Evolutionary conservation across 2,888 invertebrate genomes (phyloP).

Genomic region (Stomorhina lunata): DNA sequence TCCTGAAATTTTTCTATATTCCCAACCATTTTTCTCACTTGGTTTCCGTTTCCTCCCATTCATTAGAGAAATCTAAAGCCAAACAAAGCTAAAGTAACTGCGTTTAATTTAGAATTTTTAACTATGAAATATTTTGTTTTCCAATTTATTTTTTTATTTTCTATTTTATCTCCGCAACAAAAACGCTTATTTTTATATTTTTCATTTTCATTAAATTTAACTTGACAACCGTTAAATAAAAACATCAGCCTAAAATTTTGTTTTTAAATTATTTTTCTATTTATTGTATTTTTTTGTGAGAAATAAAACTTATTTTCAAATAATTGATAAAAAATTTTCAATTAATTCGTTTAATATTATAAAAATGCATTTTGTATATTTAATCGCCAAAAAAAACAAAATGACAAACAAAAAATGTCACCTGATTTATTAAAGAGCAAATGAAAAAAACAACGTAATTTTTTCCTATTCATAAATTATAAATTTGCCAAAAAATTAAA

Average conservation of each 20-base stretch:
- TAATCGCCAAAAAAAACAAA: neutral
- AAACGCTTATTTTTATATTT: neutral
- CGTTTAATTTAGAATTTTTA: neutral
- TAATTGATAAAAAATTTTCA: constrained; percentile 7
- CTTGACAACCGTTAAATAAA: constrained; percentile 12
- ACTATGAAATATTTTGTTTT: neutral
- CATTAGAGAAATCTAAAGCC: neutral
- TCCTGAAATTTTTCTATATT: no score
- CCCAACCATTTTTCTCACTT: no score
- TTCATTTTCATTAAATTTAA: neutral
- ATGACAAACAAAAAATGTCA: no score
- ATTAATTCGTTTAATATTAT: neutral
- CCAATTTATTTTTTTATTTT: neutral
- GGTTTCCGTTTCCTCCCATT: neutral
- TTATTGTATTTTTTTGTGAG: neutral
- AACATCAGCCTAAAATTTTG: neutral
- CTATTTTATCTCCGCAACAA: neutral
- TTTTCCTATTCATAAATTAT: neutral
- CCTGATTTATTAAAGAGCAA: neutral
- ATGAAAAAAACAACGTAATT: neutral
- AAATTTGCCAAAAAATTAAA: neutral
- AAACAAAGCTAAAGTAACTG: neutral
- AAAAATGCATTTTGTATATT: constrained; percentile 1
- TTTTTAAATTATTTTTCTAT: neutral
- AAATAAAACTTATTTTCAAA: neutral